phyloP scores from a whole-genome alignment of 2,797 vertebrate species.

The Melanogrammus aeglefinus region DNA sequence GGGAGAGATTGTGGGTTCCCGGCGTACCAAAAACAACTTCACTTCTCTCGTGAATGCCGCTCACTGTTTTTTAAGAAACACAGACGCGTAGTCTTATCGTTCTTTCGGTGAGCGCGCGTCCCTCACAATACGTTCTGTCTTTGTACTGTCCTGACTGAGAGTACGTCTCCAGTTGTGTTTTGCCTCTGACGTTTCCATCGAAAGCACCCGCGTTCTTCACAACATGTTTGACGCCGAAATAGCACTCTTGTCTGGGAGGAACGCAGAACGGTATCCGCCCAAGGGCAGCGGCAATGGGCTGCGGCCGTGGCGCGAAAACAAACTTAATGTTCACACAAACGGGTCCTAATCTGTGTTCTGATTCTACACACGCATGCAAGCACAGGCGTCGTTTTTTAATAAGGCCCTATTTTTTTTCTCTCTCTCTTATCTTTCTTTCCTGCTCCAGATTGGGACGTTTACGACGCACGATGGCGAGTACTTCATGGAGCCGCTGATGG shows the following conservation, averaged over 20 bases:
- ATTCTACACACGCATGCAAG: slow-evolving; percentile 12
- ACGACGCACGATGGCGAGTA: slow-evolving; percentile 86
- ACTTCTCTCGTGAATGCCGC: background rate
- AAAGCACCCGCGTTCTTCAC: slow-evolving; percentile 38
- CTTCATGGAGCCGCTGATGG: slow-evolving; percentile 92
- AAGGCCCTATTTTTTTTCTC: slow-evolving; percentile 19
- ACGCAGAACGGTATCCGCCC: slow-evolving; percentile 26
- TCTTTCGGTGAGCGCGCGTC: background rate
- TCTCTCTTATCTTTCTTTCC: slow-evolving; percentile 24
- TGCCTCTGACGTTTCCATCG: slow-evolving; percentile 9
- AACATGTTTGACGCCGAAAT: slow-evolving; percentile 35
- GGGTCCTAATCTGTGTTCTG: slow-evolving; percentile 16
- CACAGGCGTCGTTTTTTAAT: slow-evolving; percentile 19
- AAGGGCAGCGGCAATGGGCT: slow-evolving; percentile 19
- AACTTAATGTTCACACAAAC: slow-evolving; percentile 33
- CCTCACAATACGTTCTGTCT: background rate
- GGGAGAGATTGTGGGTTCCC: slow-evolving; percentile 19
- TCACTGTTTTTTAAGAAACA: background rate
- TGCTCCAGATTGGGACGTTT: slow-evolving; percentile 88
- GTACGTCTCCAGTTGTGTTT: slow-evolving; percentile 7
- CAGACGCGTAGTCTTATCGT: background rate
- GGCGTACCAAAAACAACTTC: slow-evolving; percentile 4
- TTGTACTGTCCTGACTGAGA: background rate
- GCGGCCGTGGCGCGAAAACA: slow-evolving; percentile 29
- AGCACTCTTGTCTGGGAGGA: slow-evolving; percentile 18